These are phyloP conservation scores for Xiphorhynchus erythropygius DNA, from an alignment of 2,797 vertebrate genomes.

Conservation along the genomic window DNA sequence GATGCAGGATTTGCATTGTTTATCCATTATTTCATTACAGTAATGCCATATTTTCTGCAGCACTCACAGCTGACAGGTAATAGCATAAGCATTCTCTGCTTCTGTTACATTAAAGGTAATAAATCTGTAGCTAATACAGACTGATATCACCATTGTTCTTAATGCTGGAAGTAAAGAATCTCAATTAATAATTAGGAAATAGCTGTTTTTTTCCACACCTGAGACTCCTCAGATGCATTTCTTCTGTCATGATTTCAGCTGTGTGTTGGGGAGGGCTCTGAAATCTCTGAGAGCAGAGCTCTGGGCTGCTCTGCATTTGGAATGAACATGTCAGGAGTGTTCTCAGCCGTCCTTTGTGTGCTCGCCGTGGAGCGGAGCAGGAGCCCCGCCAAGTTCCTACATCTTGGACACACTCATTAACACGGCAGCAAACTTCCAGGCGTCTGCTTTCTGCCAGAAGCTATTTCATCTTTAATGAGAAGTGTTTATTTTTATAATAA, in stretches of 20 bases:
- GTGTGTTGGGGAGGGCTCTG: neutral
- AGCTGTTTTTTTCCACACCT: neutral
- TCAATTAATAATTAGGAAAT: conserved; percentile 14
- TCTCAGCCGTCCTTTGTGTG: neutral
- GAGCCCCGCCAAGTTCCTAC: neutral
- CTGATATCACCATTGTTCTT: conserved; percentile 19
- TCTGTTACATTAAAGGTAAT: neutral
- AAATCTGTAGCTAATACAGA: neutral
- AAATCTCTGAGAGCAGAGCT: neutral
- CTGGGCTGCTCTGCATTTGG: neutral
- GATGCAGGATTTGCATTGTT: neutral
- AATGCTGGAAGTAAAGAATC: neutral
- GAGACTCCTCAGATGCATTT: neutral
- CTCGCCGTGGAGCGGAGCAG: neutral
- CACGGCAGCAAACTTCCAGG: neutral
- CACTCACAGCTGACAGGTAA: neutral
- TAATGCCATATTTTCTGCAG: conserved; percentile 24
- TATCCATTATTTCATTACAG: conserved; percentile 16
- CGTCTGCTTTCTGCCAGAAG: conserved; percentile 7
- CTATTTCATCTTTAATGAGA: conserved; percentile 30
- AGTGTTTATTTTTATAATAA: conserved; percentile 20
- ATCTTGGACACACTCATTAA: neutral
- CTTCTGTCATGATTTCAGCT: neutral
- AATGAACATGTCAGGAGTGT: neutral
- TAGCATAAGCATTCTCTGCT: conserved; percentile 4